Conservation (phyloP, 2,888 invertebrate species). For the Polyommatus iphigenia region DNA sequence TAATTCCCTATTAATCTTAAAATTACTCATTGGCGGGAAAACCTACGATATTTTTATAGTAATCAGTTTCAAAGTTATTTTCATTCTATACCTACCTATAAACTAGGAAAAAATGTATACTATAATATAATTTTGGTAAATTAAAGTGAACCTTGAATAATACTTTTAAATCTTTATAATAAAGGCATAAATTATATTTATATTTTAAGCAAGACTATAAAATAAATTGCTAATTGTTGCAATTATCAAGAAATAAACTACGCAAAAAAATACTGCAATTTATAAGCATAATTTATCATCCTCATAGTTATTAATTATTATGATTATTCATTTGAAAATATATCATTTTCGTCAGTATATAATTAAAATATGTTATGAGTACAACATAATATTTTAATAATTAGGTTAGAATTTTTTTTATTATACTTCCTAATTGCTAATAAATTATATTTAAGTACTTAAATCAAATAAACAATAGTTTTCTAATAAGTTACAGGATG, state of each 20-base stretch:
- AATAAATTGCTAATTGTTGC: slow-evolving; percentile 31
- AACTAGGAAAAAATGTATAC: neutral
- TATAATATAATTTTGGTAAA: neutral
- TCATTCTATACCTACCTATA: no score
- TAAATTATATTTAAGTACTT: no score
- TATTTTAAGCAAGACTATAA: slow-evolving; percentile 24
- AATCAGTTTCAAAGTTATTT: no score
- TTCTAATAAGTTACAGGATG: neutral
- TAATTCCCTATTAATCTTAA: slow-evolving; percentile 52
- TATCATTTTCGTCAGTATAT: neutral
- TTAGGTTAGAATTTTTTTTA: neutral
- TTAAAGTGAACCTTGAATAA: slow-evolving; percentile 21
- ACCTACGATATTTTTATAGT: no score
- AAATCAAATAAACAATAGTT: no score
- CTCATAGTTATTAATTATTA: neutral
- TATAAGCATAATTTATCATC: slow-evolving; percentile 34
- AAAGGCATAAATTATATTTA: slow-evolving; percentile 17
- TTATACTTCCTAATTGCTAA: no score
- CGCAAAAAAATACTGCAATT: neutral
- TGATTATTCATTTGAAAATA: neutral
- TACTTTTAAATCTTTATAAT: neutral
- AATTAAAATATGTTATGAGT: neutral
- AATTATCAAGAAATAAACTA: slow-evolving; percentile 24
- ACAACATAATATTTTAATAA: neutral
- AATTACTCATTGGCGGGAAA: slow-evolving; percentile 40